Percentiles rank a stretch among this genome's conserved stretches.
Conservation (phyloP, 2,113 vertebrate species). For the Pteruthius melanotis region DNA sequence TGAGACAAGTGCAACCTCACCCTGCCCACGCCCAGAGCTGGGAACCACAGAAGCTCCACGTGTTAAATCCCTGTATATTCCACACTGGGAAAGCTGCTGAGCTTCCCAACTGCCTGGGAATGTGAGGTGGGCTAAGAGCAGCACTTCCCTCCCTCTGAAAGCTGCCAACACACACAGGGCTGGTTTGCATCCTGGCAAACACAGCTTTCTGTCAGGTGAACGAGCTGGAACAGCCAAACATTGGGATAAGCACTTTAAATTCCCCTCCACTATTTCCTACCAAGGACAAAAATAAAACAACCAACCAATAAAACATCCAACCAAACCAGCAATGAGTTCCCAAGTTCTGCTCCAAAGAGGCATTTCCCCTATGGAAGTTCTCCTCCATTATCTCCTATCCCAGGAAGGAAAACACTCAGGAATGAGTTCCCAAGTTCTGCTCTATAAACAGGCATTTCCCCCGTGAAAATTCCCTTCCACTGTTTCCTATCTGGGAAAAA, state of each 20-base stretch:
- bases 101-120: neutral
- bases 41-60: neutral
- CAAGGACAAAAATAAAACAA: too few relatives aligned
- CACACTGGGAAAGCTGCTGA: neutral
- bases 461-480: neutral
- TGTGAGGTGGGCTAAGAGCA: neutral
- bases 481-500: neutral
- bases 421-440: neutral
- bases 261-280: neutral
- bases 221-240: neutral
- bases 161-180: neutral
- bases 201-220: neutral
- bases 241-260: neutral
- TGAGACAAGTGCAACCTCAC: neutral
- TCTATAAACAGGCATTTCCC: too few relatives aligned
- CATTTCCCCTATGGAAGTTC: neutral
- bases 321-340: neutral
- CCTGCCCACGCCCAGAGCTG: neutral
- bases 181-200: neutral
- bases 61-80: neutral
- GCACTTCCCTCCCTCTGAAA: neutral
- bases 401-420: neutral
- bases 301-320: too few relatives aligned
- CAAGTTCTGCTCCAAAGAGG: neutral
- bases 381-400: neutral